Base-by-base conservation (phyloP, 2,113 vertebrate species). In the Argyrosomus japonicus region DNA sequence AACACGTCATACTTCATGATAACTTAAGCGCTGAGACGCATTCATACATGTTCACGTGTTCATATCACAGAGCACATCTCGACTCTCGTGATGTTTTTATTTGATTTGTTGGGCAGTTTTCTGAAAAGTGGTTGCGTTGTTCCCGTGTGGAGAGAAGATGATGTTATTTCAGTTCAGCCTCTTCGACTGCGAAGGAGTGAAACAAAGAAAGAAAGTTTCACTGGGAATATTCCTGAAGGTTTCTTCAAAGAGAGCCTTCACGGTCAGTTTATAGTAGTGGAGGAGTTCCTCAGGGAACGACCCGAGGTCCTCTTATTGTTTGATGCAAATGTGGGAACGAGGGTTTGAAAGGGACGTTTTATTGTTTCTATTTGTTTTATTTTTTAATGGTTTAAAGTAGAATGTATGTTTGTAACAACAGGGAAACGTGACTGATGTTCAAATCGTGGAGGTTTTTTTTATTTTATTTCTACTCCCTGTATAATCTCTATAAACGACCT, bases 91-190 rank as follows among this genome's bases (percentile, higher is more conserved):
- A 50, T 45, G 45, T 19, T 50, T 58, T 7, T 11, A 27, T 82
- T 27, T 32, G 25, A 13, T 25, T 19, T 78, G 21, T 43, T 23
- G 70, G 50, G 51, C 29, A 13, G 50, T 84, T 87, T 86, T 60
- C 68, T 86, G 78, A 84, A 87, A 78, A 87, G 83, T 84, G 85
- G 77, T 89, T 84, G 47, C 57, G 64, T 82, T 61, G 48, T 87
- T 87, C 75, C 43, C 6, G 12, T 48, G 57, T 58, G 13, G n/a
- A 77, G 32, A 63, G 61, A 80, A 74, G 51, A 64, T 2, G 2
- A 61, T 27, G n/a, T 75, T 53, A 43, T 43, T 76, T 51, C 17
- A 43, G 50, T 60, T 68, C 36, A 40, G 62, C 58, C n/a, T 79
- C 25, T 48, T 63, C 0, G 47, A 40, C 56, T 57, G 68, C 6